Conservation (phyloP, 2,113 vertebrate genomes). For the Corydoras sp. region DNA sequence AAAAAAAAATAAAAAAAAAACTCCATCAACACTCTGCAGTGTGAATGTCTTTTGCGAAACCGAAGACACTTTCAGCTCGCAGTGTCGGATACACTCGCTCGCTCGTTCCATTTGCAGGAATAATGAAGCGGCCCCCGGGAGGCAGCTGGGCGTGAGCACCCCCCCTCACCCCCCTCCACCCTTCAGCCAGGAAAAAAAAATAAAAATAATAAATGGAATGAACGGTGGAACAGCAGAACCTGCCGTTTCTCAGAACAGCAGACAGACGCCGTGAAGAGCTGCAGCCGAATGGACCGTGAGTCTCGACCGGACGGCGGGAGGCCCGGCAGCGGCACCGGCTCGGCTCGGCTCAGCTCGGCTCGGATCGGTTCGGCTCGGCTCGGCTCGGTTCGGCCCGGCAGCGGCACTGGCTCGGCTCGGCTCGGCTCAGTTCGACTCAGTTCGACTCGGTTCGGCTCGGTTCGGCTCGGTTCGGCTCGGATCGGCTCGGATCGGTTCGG, state of each 20-base stretch:
- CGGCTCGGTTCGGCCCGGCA: no score
- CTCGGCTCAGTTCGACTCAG: no score
- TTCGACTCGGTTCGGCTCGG: no score
- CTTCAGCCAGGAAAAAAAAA: background rate
- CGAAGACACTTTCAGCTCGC: background rate
- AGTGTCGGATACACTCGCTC: background rate
- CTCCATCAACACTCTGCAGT: background rate
- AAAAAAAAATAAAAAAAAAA: no score
- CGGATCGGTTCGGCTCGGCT: no score
- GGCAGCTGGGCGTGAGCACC: conserved; percentile 8
- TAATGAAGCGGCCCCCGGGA: conserved; percentile 21
- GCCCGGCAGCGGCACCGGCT: no score
- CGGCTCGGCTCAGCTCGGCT: no score
- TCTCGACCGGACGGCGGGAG: background rate
- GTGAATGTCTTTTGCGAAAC: background rate
- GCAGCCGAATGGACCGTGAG: background rate
- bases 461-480: no score
- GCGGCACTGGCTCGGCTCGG: no score
- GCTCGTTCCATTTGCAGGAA: conserved; percentile 15
- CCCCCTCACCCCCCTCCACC: no score
- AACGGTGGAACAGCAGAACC: background rate
- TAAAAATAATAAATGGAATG: conserved; percentile 2
- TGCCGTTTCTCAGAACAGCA: conserved; percentile 17
- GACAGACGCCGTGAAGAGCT: background rate
- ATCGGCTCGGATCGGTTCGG: no score